Evolutionary conservation across 1,140 invertebrate genomes (phyloP), one percentile per base, ranked within the genome.

Genomic region (Rhyzopertha dominica): DNA sequence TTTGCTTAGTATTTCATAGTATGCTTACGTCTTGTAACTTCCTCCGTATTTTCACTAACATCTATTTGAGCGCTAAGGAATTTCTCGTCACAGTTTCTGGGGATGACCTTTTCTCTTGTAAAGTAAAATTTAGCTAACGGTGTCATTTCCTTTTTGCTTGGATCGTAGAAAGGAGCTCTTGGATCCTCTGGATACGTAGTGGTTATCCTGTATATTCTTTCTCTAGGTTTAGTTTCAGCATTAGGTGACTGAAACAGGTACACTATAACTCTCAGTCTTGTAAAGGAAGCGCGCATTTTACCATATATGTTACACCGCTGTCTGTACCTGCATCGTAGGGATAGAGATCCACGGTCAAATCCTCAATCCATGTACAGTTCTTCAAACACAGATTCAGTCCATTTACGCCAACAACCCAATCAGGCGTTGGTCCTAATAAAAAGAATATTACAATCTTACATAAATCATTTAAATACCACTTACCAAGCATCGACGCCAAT

Each of bases 311-410:
- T n/a, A 91, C 79, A 4, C 95, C 94, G 62, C 81, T 87, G 62
- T 96, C 92, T 1, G 91, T 95, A 8, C 94, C 94, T 17, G 92
- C 91, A 70, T 98, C 94, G 78, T 87, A 96, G 1, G 93, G 93
- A 66, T 84, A 93, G 5, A 98, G 68, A 70, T 95, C 88, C 38
- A 97, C 78, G 1, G 76, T 77, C 58, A 85, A 73, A 23, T 81
- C 77, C 28, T 81, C 80, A 2, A 82, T 73, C 95, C 95, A 98
- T 1, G 82, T 81, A 63, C 95, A 95, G 66, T 96, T 88, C 26
- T 78, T 76, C 13, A 84, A 74, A 60, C 94, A 98, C 1, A 98
- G 74, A 65, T 96, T 88, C 17, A 95, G 63, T 3, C 82, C 82
- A 47, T 80, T 89, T 1, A 96, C 79, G 12, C 94, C 95, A 18